Evolutionary conservation across 2,113 vertebrate species (phyloP).

Genomic region (Psophia crepitans): DNA sequence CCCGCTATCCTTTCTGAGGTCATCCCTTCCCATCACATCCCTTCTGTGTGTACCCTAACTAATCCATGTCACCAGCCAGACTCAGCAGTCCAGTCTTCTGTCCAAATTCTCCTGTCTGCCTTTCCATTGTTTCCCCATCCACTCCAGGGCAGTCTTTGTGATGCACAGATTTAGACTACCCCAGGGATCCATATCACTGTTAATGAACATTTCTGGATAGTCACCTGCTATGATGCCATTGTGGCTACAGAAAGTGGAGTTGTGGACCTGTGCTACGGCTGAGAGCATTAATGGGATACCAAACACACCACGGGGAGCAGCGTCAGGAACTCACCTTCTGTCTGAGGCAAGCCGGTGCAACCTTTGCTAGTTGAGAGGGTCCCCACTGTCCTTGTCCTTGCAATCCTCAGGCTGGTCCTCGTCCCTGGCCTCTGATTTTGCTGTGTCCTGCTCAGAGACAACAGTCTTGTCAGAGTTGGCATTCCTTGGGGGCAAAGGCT

Average conservation of each 20-base stretch:
- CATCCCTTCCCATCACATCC: background rate
- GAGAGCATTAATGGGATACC: background rate
- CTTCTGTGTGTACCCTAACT: background rate
- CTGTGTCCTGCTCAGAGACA: background rate
- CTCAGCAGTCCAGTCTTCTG: background rate
- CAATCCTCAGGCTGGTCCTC: slow-evolving; percentile 3
- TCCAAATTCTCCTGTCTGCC: background rate
- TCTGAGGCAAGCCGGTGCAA: background rate
- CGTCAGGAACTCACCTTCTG: slow-evolving; percentile 44
- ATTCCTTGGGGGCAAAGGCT: background rate
- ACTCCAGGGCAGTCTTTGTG: background rate
- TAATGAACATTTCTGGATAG: background rate
- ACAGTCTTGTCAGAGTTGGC: background rate
- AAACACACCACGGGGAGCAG: background rate
- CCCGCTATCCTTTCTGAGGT: background rate
- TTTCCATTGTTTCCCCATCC: background rate
- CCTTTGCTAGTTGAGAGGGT: slow-evolving; percentile 14
- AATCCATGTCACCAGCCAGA: background rate
- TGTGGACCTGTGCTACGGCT: background rate
- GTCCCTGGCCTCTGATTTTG: background rate
- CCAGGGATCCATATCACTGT: background rate
- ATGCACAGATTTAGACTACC: background rate
- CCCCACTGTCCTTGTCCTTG: background rate
- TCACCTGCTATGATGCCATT: background rate
- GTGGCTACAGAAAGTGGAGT: background rate